Conservation (phyloP, 2,888 invertebrate species). For the Exocentrus adspersus region DNA sequence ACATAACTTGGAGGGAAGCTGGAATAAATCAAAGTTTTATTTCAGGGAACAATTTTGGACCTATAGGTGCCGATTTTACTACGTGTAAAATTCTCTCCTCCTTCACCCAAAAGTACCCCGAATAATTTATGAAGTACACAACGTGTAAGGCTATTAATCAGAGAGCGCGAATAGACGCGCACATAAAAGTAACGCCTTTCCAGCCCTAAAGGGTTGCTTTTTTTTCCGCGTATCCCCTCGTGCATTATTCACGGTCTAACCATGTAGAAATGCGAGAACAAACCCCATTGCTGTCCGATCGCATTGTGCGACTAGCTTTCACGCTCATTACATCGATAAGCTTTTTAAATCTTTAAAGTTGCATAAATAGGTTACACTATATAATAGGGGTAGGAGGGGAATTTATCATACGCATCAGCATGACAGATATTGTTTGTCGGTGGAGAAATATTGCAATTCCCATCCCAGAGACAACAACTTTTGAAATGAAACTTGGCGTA, state of each 20-base stretch:
- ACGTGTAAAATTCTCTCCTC: too few relatives aligned
- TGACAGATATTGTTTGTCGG: too few relatives aligned
- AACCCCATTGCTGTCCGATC: constrained; percentile 18
- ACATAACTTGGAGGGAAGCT: too few relatives aligned
- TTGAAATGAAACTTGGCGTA: too few relatives aligned
- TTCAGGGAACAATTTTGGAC: too few relatives aligned
- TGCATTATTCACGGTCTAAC: constrained; percentile 49
- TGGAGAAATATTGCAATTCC: too few relatives aligned
- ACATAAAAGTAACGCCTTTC: constrained; percentile 48
- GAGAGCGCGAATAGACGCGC: constrained; percentile 28
- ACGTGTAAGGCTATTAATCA: constrained; percentile 53
- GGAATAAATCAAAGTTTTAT: too few relatives aligned
- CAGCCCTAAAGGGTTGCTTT: constrained; percentile 48
- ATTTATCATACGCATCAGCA: not conserved
- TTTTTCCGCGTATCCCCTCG: constrained; percentile 43
- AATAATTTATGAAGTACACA: constrained; percentile 41
- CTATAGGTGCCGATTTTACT: too few relatives aligned
- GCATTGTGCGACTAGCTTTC: constrained; percentile 41
- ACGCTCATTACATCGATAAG: constrained; percentile 50
- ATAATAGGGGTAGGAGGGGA: not conserved
- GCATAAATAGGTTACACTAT: not conserved
- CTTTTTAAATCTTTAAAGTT: constrained; percentile 45
- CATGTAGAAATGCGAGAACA: constrained; percentile 45
- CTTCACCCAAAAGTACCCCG: not conserved
- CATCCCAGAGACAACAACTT: too few relatives aligned